A percentile compares a stretch with the other conserved stretches of the same genome.
Conservation (phyloP, 1,140 invertebrate species). For the Drosophila orena region DNA sequence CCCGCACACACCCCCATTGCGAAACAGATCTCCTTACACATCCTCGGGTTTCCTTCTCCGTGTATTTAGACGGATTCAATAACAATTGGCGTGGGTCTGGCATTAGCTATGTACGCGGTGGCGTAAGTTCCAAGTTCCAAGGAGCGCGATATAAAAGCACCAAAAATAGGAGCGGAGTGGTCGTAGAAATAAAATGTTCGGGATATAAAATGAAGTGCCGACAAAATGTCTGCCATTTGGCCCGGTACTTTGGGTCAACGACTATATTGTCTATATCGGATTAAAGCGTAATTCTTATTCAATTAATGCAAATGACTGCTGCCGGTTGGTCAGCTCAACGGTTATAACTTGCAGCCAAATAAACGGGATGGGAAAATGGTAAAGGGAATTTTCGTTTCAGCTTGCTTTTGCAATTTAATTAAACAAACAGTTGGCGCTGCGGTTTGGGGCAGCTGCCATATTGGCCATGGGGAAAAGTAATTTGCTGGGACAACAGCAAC, state of each 20-base stretch:
- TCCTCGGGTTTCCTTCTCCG: slow-evolving; percentile 5
- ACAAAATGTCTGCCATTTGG: slow-evolving; percentile 67
- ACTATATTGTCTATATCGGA: slow-evolving; percentile 62
- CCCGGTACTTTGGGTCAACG: slow-evolving; percentile 1
- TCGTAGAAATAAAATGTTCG: slow-evolving; percentile 53
- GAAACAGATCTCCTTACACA: slow-evolving; percentile 10
- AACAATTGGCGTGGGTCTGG: slow-evolving; percentile 51
- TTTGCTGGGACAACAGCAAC: slow-evolving; percentile 55
- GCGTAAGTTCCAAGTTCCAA: slow-evolving; percentile 63
- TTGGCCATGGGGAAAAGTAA: slow-evolving; percentile 72
- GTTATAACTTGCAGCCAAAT: slow-evolving; percentile 45
- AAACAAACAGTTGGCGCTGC: slow-evolving; percentile 73
- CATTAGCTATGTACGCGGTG: slow-evolving; percentile 40
- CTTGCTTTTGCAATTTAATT: slow-evolving; percentile 75
- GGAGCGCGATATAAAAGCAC: slow-evolving; percentile 62
- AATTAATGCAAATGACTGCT: slow-evolving; percentile 74
- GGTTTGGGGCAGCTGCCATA: slow-evolving; percentile 47
- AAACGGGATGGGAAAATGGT: neutral
- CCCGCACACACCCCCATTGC: no score
- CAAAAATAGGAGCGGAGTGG: slow-evolving; percentile 45
- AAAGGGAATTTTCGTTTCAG: slow-evolving; percentile 14
- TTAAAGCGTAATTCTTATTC: slow-evolving; percentile 68
- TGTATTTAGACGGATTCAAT: slow-evolving; percentile 54
- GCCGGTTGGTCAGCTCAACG: slow-evolving; percentile 27
- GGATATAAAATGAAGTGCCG: slow-evolving; percentile 65